phyloP scores from a whole-genome alignment of 2,797 vertebrate species.

The Eulemur albifrons region DNA sequence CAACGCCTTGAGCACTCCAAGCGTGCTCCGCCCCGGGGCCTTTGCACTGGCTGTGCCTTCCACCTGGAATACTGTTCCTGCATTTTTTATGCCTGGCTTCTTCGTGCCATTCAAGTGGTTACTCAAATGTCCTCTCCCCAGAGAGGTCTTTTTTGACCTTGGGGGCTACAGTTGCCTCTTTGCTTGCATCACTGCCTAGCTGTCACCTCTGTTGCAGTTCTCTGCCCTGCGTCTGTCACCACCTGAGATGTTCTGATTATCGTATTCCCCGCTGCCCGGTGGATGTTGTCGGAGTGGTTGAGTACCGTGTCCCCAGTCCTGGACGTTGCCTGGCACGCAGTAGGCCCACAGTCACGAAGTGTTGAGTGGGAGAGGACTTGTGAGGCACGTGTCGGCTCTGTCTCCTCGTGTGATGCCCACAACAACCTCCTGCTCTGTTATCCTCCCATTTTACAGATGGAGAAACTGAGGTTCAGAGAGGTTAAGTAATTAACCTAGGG shows the following conservation, averaged over 20 bases:
- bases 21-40: not conserved
- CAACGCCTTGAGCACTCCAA: not conserved
- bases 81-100: not conserved
- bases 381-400: not conserved
- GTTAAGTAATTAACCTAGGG: not conserved
- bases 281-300: not conserved
- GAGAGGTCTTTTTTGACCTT: not conserved
- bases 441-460: not conserved
- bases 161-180: fast-evolving
- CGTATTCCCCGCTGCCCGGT: not conserved
- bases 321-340: not conserved
- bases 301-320: not conserved
- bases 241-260: not conserved
- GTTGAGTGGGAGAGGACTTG: fast-evolving
- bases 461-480: not conserved
- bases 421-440: fast-evolving
- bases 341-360: not conserved
- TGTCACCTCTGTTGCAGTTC: fast-evolving
- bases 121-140: not conserved
- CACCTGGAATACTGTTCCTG: not conserved
- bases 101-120: not conserved
- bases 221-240: not conserved
- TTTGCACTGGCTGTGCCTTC: not conserved
- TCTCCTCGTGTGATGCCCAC: fast-evolving
- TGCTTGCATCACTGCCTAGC: no score